These are phyloP conservation scores for Ichneumoninae sp. DNA, from an alignment of 2,888 invertebrate genomes.

Conservation along the genomic window DNA sequence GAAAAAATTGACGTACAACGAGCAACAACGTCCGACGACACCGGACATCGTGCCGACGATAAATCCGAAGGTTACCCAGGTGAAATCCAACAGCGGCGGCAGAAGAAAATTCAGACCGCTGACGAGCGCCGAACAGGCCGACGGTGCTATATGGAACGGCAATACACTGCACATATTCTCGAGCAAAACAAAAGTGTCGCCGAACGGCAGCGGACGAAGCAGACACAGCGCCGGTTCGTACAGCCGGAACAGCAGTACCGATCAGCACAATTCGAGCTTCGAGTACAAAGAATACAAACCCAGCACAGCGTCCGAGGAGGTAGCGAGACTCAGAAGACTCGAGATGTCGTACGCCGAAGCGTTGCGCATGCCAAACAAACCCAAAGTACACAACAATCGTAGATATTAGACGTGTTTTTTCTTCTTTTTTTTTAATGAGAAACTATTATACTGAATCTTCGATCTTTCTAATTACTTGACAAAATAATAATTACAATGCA, in stretches of 20 bases:
- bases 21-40: slow-evolving; percentile 66
- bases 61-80: slow-evolving; percentile 88
- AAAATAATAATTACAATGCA: slow-evolving; percentile 6
- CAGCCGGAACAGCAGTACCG: slow-evolving; percentile 74
- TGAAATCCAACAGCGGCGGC: slow-evolving; percentile 85
- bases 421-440: background rate
- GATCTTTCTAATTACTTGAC: slow-evolving; percentile 14
- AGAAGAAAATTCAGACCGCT: slow-evolving; percentile 86
- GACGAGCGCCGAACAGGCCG: slow-evolving; percentile 77
- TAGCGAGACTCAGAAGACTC: slow-evolving; percentile 91
- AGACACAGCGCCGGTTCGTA: slow-evolving; percentile 62
- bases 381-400: slow-evolving; percentile 78
- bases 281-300: slow-evolving; percentile 86
- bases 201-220: slow-evolving; percentile 74
- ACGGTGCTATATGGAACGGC: slow-evolving; percentile 88
- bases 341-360: slow-evolving; percentile 95
- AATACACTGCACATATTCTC: slow-evolving; percentile 89
- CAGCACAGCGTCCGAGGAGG: slow-evolving; percentile 92
- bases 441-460: background rate
- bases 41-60: slow-evolving; percentile 86
- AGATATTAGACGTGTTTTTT: slow-evolving; percentile 58
- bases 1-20: slow-evolving; percentile 67
- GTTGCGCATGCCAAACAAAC: slow-evolving; percentile 89
- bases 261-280: slow-evolving; percentile 74
- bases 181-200: slow-evolving; percentile 84